Base-by-base conservation (phyloP, 2,113 vertebrate species). In the Lepisosteus oculatus region DNA sequence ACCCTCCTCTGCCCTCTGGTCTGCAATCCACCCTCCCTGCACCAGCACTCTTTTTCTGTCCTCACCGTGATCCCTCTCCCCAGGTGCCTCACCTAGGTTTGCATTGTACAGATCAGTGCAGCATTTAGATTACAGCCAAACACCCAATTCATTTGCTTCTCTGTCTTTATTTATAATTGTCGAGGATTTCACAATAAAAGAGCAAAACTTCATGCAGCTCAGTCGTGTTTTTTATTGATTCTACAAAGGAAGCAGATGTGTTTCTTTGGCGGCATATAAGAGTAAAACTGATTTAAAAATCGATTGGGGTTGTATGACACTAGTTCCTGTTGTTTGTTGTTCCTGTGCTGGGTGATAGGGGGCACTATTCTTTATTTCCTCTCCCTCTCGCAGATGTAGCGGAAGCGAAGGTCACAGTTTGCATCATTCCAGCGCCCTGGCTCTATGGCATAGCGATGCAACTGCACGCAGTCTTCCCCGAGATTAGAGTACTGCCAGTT, bases 391-490 rank as follows among this genome's bases (percentile, higher is more conserved):
- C 89, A 91, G 72, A 89, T 79, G 77, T 79, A 90, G 0, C 2
- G 15, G 63, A 65, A 74, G 0, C 0, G 0, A 11, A 83, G 43
- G 5, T 15, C 71, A 13, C 90, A 90, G 73, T 89, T 69, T 0
- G 79, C 87, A 57, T 89, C 89, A 1, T 90, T 90, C 86, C 83
- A 89, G 69, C 67, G 0, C 59, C 71, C 76, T 3, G 3, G 5
- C 55, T 6, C 66, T 2, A 14, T 0, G 0, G 29, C 17, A 72
- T 55, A 0, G 14, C 3, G 0, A 0, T 87, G 86, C 68, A 89
- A 42, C 79, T 90, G 85, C 8, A 83, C 86, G 2, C 89, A 90
- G 80, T 89, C 86, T 42, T 90, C 88, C 44, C 86, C 87, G 2
- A 85, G 84, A 63, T 73, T 61, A 9, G 44, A 66, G 4, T 45